Base-by-base conservation (phyloP, 2,797 vertebrate genomes). In the Varecia variegata region DNA sequence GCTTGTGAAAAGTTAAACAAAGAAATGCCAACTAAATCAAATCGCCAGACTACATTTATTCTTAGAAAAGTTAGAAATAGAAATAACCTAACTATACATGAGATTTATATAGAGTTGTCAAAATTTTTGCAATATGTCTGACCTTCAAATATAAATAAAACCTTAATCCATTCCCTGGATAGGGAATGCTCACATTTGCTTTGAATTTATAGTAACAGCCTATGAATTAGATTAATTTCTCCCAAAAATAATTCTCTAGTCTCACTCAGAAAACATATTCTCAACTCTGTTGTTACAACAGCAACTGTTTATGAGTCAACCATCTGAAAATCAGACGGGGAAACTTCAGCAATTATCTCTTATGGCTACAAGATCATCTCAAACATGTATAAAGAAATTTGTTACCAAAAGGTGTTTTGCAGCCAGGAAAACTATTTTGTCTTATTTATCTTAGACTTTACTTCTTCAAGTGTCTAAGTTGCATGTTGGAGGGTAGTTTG, bases 191-290 rank as follows among this genome's bases (percentile, higher is more conserved):
- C 67, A 65, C 45, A 65, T 82, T 93, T 60, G 43, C 58, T 77
- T 76, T 86, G 70, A 74, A 52, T 45, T 82, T 87, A 56, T 15
- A 68, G 60, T 85, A 88, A 88, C 89, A 84, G 25, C 18, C 70
- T 89, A 18, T 71, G 79, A 71, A 76, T 71, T 93, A n/a, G 32
- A 56, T 89, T 87, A 58, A 88, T 76, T 91, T 84, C 82, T 93
- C 62, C 71, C 35, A 77, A 71, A 88, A 84, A n/a, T 74, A 85
- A 71, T 38, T 92, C 67, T 56, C 62, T 52, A 77, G 60, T 54
- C 88, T 92, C 40, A 70, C n/a, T 93, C 27, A 77, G 45, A 71
- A 92, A 84, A 35, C 35, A 40, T 79, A 21, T 18, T 35, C 54
- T 76, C 40, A 54, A 85, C 15, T 83, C 18, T 35, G 10, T 58